phyloP scores from a whole-genome alignment of 2,888 invertebrate genomes.

The Aphidoletes aphidimyza region DNA sequence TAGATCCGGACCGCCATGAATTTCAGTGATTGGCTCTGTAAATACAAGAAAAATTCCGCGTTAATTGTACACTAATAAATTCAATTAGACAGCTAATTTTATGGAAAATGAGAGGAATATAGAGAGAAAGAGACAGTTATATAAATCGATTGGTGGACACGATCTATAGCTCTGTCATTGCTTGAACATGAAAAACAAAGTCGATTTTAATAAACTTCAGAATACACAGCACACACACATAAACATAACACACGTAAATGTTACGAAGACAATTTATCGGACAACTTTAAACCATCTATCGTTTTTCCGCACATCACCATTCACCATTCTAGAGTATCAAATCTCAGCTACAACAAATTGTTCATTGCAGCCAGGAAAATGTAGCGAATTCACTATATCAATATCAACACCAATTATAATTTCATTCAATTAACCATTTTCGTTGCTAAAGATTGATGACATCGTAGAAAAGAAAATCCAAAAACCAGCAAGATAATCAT shows the following conservation, averaged over 20 bases:
- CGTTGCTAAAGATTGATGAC: constrained; percentile 22
- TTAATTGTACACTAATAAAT: constrained; percentile 46
- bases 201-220: not conserved
- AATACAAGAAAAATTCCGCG: constrained; percentile 57
- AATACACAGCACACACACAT: too few species aligned
- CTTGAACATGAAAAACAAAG: not conserved
- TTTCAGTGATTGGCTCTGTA: constrained; percentile 84
- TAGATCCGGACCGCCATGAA: constrained; percentile 82
- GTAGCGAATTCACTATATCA: not conserved
- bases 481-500: not conserved
- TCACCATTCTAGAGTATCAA: not conserved
- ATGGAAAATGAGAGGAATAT: not conserved
- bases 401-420: constrained; percentile 46
- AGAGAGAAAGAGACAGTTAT: too few species aligned
- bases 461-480: constrained; percentile 11
- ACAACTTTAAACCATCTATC: constrained; percentile 13
- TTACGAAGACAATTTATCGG: constrained; percentile 14
- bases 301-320: not conserved
- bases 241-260: not conserved
- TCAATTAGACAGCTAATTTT: constrained; percentile 43
- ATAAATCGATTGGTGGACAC: not conserved
- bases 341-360: not conserved
- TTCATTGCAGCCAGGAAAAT: not conserved
- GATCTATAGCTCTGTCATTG: not conserved
- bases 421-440: constrained; percentile 25